A percentile compares a stretch with the other conserved stretches of the same genome.
Conservation (phyloP, 2,888 invertebrate genomes). For the Listrodromus nycthemerus region DNA sequence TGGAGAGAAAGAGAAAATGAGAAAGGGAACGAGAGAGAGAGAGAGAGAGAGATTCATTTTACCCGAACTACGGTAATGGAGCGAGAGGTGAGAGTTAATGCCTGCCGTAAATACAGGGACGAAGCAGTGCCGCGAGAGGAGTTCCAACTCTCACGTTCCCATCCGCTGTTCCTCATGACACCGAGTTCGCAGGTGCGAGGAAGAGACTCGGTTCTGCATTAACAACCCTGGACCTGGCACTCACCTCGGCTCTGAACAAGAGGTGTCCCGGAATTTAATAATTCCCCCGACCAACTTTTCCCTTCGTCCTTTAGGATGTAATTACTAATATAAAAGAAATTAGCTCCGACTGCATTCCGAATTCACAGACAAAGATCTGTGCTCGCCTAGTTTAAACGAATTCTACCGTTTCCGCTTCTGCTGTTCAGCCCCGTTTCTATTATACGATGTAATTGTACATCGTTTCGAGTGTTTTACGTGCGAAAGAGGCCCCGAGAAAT, state of each 20-base stretch:
- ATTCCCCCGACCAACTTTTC: conserved; percentile 4
- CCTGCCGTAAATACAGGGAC: conserved; percentile 66
- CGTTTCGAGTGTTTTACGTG: not conserved
- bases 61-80: conserved; percentile 53
- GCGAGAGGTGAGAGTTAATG: conserved; percentile 69
- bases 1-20: not conserved
- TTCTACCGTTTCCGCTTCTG: not conserved
- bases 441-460: not conserved
- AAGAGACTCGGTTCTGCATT: conserved; percentile 28
- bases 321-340: conserved; percentile 13
- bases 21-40: not conserved
- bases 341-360: not conserved
- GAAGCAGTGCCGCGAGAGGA: conserved; percentile 66
- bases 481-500: not conserved
- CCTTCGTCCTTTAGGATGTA: not conserved
- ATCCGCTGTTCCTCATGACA: conserved; percentile 32
- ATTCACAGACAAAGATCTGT: not conserved
- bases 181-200: conserved; percentile 38
- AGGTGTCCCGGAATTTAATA: conserved; percentile 21
- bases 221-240: conserved; percentile 10
- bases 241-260: conserved; percentile 27
- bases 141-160: conserved; percentile 39
- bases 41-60: conserved; percentile 50
- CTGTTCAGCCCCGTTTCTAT: not conserved
- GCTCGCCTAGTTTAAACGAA: not conserved